phyloP scores from a whole-genome alignment of 2,888 invertebrate species.

The Cephalotes varians region DNA sequence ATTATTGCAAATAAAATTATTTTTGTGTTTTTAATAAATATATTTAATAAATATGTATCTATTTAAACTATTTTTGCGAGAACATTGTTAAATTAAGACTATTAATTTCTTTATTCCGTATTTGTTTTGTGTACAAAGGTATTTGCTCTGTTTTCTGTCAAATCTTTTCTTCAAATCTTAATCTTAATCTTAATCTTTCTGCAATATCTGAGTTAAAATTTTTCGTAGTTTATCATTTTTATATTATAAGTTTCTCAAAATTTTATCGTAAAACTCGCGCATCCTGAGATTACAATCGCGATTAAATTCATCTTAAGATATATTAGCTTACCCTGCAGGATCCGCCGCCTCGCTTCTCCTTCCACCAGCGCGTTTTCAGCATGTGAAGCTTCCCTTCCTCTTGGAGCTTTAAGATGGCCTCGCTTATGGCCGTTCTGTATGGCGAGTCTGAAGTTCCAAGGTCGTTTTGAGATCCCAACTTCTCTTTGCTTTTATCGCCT shows the following conservation, averaged over 20 bases:
- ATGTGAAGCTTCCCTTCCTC: slow-evolving; percentile 97
- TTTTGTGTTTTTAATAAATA: not conserved
- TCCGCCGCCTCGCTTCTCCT: slow-evolving; percentile 95
- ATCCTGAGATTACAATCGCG: not conserved
- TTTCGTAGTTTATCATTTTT: not conserved
- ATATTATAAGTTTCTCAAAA: not conserved
- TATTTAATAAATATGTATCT: not conserved
- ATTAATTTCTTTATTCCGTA: not conserved
- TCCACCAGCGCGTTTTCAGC: slow-evolving; percentile 99
- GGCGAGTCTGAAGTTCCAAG: slow-evolving; percentile 91
- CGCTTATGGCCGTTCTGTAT: slow-evolving; percentile 96
- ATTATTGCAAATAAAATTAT: not conserved
- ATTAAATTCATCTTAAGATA: slow-evolving; percentile 14
- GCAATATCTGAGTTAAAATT: not conserved
- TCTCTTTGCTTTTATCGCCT: slow-evolving; percentile 59
- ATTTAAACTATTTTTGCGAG: not conserved
- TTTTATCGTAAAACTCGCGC: not conserved
- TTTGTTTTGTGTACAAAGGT: not conserved
- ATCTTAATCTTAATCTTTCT: not conserved
- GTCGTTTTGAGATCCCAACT: slow-evolving; percentile 62
- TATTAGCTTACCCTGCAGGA: slow-evolving; percentile 90
- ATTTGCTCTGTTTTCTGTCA: not conserved
- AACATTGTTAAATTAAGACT: not conserved
- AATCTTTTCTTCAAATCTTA: not conserved
- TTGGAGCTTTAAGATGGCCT: slow-evolving; percentile 97